phyloP scores from a whole-genome alignment of 1,140 invertebrate species.

The Leptoteleia sp. region DNA sequence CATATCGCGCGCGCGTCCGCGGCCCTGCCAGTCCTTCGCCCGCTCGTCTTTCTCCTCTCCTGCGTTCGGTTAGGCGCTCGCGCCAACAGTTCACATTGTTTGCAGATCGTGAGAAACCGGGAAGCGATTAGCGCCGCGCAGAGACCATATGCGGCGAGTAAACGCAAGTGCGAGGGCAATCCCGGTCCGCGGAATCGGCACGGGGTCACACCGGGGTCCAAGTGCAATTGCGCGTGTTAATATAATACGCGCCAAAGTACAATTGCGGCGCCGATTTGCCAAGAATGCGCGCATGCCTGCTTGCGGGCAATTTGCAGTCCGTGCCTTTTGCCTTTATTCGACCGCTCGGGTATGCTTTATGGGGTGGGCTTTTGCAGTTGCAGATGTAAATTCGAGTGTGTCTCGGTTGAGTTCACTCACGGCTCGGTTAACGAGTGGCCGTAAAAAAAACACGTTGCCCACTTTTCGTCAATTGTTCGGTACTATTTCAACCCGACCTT shows the following conservation, averaged over 20 bases:
- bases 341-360: constrained; percentile 5
- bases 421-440: constrained; percentile 11
- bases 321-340: constrained; percentile 19
- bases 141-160: constrained; percentile 52
- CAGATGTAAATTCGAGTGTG: constrained; percentile 22
- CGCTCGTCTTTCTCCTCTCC: constrained; percentile 7
- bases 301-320: constrained; percentile 27
- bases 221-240: constrained; percentile 59
- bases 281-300: constrained; percentile 20
- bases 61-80: constrained; percentile 48
- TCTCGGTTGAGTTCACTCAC: constrained; percentile 11
- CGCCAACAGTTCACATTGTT: constrained; percentile 69
- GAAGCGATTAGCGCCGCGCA: constrained; percentile 64
- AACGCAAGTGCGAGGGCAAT: constrained; percentile 63
- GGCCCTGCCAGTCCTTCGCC: constrained; percentile 12
- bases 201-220: constrained; percentile 49
- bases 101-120: constrained; percentile 69
- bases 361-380: constrained; percentile 6
- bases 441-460: constrained; percentile 14
- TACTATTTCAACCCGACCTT: no score
- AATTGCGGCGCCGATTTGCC: constrained; percentile 36
- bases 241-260: constrained; percentile 51
- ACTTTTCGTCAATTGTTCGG: not conserved
- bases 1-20: constrained; percentile 34
- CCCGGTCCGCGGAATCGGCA: constrained; percentile 50